These are phyloP conservation scores for Origma solitaria DNA, from an alignment of 2,113 vertebrate genomes.

Conservation along the genomic window DNA sequence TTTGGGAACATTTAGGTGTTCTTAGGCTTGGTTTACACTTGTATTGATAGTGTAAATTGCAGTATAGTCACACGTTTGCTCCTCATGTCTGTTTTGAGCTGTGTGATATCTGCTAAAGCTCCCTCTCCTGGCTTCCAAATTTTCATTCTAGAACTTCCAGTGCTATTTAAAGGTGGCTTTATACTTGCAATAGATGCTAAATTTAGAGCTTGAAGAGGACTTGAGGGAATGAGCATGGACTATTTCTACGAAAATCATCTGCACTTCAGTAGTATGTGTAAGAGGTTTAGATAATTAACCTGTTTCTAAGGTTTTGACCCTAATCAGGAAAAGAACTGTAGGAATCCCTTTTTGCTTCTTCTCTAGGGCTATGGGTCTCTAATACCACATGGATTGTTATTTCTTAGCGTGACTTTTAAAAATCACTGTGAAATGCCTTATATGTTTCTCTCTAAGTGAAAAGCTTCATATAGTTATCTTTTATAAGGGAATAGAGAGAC, in stretches of 20 bases:
- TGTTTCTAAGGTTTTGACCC: neutral
- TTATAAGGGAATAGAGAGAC: neutral
- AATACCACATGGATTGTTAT: neutral
- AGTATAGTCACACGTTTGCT: neutral
- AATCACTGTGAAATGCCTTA: neutral
- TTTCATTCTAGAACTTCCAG: neutral
- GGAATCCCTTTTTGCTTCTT: neutral
- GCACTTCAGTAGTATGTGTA: neutral
- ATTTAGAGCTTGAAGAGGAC: neutral
- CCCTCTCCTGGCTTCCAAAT: neutral
- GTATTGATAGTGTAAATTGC: neutral
- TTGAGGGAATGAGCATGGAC: neutral
- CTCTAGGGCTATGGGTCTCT: neutral
- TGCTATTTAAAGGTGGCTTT: neutral
- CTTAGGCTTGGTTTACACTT: neutral
- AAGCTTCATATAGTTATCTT: neutral
- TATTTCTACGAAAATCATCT: neutral
- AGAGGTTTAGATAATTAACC: constrained; percentile 11
- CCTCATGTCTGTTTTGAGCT: neutral
- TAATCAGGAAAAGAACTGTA: neutral
- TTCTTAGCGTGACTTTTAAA: neutral
- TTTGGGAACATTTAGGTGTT: neutral
- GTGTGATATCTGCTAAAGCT: neutral
- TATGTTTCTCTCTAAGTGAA: neutral
- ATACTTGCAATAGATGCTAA: neutral